phyloP scores from a whole-genome alignment of 2,797 vertebrate species.

The Poecilia wingei region DNA sequence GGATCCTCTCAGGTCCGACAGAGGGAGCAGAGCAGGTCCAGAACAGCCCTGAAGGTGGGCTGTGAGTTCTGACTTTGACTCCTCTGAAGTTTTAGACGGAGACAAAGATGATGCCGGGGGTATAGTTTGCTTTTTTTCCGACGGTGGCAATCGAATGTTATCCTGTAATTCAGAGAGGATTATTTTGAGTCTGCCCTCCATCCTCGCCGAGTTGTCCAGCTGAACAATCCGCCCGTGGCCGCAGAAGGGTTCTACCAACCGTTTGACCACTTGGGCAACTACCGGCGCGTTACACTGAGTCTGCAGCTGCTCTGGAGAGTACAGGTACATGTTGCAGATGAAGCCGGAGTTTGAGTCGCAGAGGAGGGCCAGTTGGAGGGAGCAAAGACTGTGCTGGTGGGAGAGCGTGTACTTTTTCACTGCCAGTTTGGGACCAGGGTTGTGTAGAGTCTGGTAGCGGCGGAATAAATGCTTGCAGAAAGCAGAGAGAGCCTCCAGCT shows the following conservation, averaged over 20 bases:
- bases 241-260: constrained; percentile 69
- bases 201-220: constrained; percentile 67
- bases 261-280: constrained; percentile 66
- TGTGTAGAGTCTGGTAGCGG: constrained; percentile 62
- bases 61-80: constrained; percentile 11
- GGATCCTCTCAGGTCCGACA: constrained; percentile 34
- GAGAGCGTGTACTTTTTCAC: constrained; percentile 75
- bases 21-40: constrained; percentile 65
- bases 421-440: constrained; percentile 58
- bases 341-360: constrained; percentile 70
- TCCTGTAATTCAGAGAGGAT: constrained; percentile 56
- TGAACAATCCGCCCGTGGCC: constrained; percentile 54
- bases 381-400: constrained; percentile 37
- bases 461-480: constrained; percentile 63
- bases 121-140: constrained; percentile 3
- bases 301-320: constrained; percentile 66
- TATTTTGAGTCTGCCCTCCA: constrained; percentile 48
- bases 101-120: constrained; percentile 14
- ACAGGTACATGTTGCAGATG: constrained; percentile 75
- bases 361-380: constrained; percentile 68
- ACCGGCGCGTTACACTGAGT: constrained; percentile 58
- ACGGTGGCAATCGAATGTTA: constrained; percentile 49
- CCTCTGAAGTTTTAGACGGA: constrained; percentile 11
- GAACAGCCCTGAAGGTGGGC: constrained; percentile 72
- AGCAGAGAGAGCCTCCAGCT: constrained; percentile 67